phyloP scores from a whole-genome alignment of 2,797 vertebrate genomes.

The Emys orbicularis region DNA sequence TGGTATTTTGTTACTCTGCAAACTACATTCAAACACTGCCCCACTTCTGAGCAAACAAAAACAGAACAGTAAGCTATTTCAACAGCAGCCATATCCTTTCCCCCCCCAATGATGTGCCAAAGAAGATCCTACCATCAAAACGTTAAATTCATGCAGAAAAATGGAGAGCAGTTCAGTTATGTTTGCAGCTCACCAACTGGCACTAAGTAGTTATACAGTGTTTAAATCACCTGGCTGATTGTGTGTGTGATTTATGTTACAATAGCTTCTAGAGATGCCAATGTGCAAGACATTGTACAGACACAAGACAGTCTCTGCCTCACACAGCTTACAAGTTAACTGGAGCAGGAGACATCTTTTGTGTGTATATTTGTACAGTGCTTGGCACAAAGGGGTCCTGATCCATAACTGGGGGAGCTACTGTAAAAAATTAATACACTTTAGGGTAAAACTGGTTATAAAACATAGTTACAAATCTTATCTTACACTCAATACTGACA shows the following conservation, averaged over 20 bases:
- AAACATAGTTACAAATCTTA: not conserved
- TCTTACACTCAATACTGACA: not conserved
- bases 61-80: not conserved
- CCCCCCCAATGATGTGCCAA: not conserved
- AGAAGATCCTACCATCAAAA: constrained; percentile 6
- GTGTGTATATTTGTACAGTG: not conserved
- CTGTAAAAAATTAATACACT: not conserved
- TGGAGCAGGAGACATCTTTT: not conserved
- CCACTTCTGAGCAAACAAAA: not conserved
- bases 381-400: not conserved
- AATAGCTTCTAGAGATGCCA: not conserved
- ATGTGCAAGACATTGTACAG: not conserved
- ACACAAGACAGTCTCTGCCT: not conserved
- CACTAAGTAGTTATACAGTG: not conserved
- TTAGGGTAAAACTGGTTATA: not conserved
- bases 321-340: not conserved
- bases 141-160: not conserved
- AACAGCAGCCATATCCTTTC: not conserved
- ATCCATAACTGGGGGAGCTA: not conserved
- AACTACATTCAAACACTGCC: not conserved
- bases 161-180: not conserved
- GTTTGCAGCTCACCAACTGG: not conserved
- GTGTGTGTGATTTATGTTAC: not conserved
- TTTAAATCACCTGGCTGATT: not conserved
- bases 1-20: not conserved